Evolutionary conservation across 2,888 invertebrate genomes (phyloP), one percentile per base, ranked within the genome.

Genomic region (Rhimphoctona megacephalus): DNA sequence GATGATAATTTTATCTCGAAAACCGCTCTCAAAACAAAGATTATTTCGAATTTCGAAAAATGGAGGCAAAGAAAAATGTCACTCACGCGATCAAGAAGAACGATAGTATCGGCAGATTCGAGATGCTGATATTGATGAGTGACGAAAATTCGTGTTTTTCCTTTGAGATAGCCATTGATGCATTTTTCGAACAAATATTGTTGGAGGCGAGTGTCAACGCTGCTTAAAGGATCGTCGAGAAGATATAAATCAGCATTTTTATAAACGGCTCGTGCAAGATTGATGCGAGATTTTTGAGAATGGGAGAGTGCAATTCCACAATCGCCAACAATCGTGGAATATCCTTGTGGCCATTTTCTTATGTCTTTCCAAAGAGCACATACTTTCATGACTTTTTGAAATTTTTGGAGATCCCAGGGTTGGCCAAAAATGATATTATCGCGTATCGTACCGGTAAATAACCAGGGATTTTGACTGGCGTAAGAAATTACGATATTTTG

Each of bases 271-370:
- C 82, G 19, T 0, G 97, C 97, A 54, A 98, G 95, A 93, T 97
- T 97, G 46, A 98, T 96, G 88, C 98, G 95, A 2, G 98, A 97
- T 92, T 96, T 96, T 94, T 98, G 98, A 11, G 98, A 98, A 17
- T 98, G 98, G 49, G 97, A 97, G 19, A 98, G 94, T 14, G 97
- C 96, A 0, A 97, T 96, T 17, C 98, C 98, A 70, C 97, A 95
- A 92, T 98, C 98, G 1, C 98, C 98, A 0, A 98, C 97, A 76
- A 97, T 93, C 0, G 97, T 97, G 89, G 96, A 94, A 92, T 98
- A 98, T 8, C 97, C 97, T 90, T 96, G 95, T 0, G 97, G 96
- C 89, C 98, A 96, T 87, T 97, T 95, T 74, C 96, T 95, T 90
- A 98, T 96, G 93, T 98, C 98, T 89, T 95, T 95, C 72, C 94